phyloP scores from a whole-genome alignment of 2,113 vertebrate genomes.

The Zapus hudsonius region DNA sequence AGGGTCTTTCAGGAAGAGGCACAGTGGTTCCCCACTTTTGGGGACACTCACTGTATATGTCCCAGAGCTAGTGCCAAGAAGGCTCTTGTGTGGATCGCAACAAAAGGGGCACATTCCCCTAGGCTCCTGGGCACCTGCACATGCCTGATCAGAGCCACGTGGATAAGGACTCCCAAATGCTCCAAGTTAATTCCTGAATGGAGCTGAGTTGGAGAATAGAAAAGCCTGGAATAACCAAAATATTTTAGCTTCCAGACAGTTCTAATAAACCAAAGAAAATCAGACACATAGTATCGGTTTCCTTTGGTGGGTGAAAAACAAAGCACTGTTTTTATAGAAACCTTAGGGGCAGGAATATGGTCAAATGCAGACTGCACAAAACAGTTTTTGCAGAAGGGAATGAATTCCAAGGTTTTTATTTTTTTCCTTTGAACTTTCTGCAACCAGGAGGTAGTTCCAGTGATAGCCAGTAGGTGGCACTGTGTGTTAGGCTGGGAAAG shows the following conservation, averaged over 20 bases:
- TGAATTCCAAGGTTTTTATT: neutral
- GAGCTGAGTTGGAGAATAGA: neutral
- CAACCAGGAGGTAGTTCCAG: neutral
- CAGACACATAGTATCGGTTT: neutral
- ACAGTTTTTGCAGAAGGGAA: neutral
- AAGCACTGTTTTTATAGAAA: neutral
- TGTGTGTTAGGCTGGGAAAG: neutral
- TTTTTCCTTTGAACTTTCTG: neutral
- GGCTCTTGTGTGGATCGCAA: neutral
- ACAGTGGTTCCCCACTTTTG: neutral
- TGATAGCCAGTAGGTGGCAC: conserved; percentile 31
- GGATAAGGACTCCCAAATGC: neutral
- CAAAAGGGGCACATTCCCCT: neutral
- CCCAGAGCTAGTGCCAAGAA: neutral
- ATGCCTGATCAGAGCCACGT: neutral
- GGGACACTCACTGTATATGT: accelerated
- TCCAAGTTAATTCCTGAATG: neutral
- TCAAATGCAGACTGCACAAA: neutral
- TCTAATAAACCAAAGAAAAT: neutral
- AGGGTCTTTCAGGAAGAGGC: neutral
- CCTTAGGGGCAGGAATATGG: neutral
- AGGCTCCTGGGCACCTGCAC: neutral
- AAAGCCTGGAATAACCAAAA: conserved; percentile 31
- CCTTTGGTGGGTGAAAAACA: neutral
- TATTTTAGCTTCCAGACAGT: neutral